Conservation (phyloP, 2,888 invertebrate genomes). For the Fabriciana adippe region DNA sequence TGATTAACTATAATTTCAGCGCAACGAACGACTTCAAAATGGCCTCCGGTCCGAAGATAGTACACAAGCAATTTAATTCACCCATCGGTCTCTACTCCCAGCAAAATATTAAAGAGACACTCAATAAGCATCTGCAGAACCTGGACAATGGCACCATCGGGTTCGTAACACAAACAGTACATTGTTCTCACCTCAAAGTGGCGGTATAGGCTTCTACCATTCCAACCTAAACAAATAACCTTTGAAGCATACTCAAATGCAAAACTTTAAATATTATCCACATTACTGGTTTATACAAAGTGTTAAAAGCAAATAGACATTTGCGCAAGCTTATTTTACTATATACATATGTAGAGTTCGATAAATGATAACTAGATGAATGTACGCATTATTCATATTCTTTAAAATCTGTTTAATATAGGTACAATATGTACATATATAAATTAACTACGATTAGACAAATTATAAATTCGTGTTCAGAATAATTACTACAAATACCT, state of each 20-base stretch:
- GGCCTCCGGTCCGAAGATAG: constrained; percentile 87
- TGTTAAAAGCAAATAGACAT: constrained; percentile 15
- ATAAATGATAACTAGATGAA: too few relatives aligned
- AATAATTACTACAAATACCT: constrained; percentile 19
- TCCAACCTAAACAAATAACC: constrained; percentile 36
- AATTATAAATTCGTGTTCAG: constrained; percentile 21
- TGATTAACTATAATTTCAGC: constrained; percentile 57
- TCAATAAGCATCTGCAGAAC: constrained; percentile 89
- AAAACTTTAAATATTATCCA: constrained; percentile 33
- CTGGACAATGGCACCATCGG: constrained; percentile 90
- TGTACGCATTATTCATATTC: too few relatives aligned
- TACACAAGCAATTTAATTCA: constrained; percentile 95
- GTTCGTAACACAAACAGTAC: constrained; percentile 76
- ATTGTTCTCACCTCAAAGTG: constrained; percentile 34
- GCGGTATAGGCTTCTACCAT: constrained; percentile 22
- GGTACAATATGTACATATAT: not conserved
- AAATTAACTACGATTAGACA: constrained; percentile 7
- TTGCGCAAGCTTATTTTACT: not conserved
- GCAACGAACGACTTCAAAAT: constrained; percentile 83
- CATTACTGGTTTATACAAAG: constrained; percentile 13
- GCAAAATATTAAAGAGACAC: constrained; percentile 89
- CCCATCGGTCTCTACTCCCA: constrained; percentile 93
- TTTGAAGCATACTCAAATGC: constrained; percentile 25
- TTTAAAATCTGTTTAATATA: not conserved
- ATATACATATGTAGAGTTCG: not conserved